These are phyloP conservation scores for Notiomystis cincta DNA, from an alignment of 2,113 vertebrate genomes.

Conservation along the genomic window DNA sequence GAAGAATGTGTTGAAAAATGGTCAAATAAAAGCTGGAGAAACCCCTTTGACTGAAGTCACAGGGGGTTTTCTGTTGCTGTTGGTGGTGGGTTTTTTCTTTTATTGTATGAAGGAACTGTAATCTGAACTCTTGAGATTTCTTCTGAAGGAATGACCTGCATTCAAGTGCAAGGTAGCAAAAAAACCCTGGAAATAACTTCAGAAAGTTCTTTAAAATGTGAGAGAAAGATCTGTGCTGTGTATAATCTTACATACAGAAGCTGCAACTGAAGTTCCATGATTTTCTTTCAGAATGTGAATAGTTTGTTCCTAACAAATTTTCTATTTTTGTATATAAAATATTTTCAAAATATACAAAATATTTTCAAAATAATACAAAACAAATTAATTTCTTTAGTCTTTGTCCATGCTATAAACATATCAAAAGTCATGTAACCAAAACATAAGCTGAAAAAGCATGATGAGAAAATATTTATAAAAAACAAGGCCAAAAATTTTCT, in stretches of 20 bases:
- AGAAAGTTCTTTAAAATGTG: neutral
- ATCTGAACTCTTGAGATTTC: neutral
- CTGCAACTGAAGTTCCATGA: neutral
- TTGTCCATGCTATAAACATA: neutral
- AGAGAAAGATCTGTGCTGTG: neutral
- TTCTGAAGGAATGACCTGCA: neutral
- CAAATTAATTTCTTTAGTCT: neutral
- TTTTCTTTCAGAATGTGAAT: neutral
- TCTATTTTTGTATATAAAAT: neutral
- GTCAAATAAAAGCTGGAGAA: neutral
- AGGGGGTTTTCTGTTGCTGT: rapidly evolving
- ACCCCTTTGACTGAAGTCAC: neutral
- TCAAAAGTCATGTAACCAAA: neutral
- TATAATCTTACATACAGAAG: neutral
- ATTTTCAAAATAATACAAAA: neutral
- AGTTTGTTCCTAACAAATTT: neutral
- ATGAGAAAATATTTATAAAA: neutral
- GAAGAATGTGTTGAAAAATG: neutral
- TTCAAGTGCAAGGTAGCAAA: neutral
- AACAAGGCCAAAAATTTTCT: neutral
- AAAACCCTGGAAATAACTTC: neutral
- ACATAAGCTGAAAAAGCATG: neutral
- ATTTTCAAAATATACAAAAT: neutral
- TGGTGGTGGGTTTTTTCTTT: neutral
- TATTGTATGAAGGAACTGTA: neutral